Conservation (phyloP, 2,797 vertebrate genomes). For the Acrossocheilus fasciatus region DNA sequence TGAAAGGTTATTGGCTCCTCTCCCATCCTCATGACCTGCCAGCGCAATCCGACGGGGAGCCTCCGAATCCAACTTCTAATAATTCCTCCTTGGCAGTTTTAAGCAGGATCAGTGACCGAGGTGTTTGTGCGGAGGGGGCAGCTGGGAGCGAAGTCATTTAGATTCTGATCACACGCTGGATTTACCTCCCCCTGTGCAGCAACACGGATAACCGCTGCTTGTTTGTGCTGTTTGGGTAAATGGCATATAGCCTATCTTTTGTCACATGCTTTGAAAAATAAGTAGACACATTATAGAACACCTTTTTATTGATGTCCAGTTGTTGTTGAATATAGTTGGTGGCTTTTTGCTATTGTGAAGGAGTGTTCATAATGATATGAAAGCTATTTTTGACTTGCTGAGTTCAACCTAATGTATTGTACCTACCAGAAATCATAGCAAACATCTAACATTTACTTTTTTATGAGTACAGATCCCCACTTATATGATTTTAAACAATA, state of each 20-base stretch:
- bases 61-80: slow-evolving; percentile 49
- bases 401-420: neutral
- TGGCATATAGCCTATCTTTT: slow-evolving; percentile 11
- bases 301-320: neutral
- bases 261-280: slow-evolving; percentile 16
- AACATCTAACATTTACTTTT: no score
- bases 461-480: neutral
- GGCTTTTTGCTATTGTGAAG: neutral
- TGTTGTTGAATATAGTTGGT: neutral
- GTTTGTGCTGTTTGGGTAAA: slow-evolving; percentile 36
- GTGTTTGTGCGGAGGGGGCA: slow-evolving; percentile 52
- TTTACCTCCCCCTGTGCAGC: slow-evolving; percentile 41
- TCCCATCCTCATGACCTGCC: slow-evolving; percentile 45
- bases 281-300: neutral
- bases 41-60: slow-evolving; percentile 37
- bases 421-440: neutral
- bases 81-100: slow-evolving; percentile 48
- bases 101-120: slow-evolving; percentile 46
- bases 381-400: neutral
- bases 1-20: slow-evolving; percentile 58
- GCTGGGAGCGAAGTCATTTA: slow-evolving; percentile 30
- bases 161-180: slow-evolving; percentile 35
- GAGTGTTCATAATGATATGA: neutral
- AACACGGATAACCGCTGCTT: slow-evolving; percentile 10
- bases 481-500: neutral